Conservation (phyloP, 2,797 vertebrate species). For the Brachymystax lenok region DNA sequence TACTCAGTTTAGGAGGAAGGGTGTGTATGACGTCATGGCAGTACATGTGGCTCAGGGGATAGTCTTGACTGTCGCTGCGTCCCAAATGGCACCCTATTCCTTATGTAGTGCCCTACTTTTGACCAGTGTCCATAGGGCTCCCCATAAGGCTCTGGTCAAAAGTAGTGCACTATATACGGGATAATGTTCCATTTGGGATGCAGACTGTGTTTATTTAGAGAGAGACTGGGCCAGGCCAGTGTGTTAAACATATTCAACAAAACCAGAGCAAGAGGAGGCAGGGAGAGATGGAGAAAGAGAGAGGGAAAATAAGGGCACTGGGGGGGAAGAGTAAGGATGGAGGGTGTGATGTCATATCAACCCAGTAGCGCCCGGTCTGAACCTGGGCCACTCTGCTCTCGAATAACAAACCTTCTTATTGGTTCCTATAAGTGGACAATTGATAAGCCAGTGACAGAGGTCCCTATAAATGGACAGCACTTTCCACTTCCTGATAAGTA, state of each 20-base stretch:
- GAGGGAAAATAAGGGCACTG: constrained; percentile 4
- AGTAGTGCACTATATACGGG: neutral
- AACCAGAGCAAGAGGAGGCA: neutral
- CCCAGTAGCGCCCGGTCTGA: constrained; percentile 32
- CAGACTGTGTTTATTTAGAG: constrained; percentile 37
- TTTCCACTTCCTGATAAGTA: constrained; percentile 58
- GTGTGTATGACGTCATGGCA: constrained; percentile 55
- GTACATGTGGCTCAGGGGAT: constrained; percentile 36
- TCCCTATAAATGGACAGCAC: constrained; percentile 31
- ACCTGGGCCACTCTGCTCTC: constrained; percentile 22
- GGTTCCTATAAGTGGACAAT: constrained; percentile 17
- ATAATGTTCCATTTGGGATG: neutral
- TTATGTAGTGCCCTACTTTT: neutral
- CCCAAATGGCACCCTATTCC: too few relatives aligned
- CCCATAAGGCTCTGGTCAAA: neutral
- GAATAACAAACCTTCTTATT: constrained; percentile 24
- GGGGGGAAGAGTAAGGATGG: constrained; percentile 2
- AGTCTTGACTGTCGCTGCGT: constrained; percentile 11
- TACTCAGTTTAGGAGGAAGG: constrained; percentile 7
- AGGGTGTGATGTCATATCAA: neutral
- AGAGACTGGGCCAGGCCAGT: constrained; percentile 14
- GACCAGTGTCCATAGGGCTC: neutral
- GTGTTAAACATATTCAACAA: neutral
- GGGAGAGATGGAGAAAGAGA: constrained; percentile 5
- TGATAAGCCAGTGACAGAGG: constrained; percentile 44